phyloP scores from a whole-genome alignment of 2,797 vertebrate species.

The Glossophaga mutica region DNA sequence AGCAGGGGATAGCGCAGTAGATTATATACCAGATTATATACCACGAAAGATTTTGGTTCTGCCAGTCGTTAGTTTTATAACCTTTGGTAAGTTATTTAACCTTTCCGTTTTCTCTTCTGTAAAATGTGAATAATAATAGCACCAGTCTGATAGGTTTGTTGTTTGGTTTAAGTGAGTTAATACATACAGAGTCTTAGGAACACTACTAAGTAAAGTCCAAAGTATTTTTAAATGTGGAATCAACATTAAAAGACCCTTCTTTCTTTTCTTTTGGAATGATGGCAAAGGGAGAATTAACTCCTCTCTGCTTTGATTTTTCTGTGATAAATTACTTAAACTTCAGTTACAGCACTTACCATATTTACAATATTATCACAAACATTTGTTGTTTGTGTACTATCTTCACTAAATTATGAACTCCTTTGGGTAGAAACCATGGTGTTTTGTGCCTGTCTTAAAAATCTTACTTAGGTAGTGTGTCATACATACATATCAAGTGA shows the following conservation, averaged over 20 bases:
- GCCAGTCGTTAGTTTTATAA: not conserved
- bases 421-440: not conserved
- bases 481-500: not conserved
- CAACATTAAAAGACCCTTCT: not conserved
- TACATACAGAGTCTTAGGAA: not conserved
- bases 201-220: not conserved
- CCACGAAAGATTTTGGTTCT: not conserved
- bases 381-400: not conserved
- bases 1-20: not conserved
- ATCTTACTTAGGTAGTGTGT: not conserved
- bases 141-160: not conserved
- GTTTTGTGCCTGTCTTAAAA: not conserved
- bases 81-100: not conserved
- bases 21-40: not conserved
- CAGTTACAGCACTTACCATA: not conserved
- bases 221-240: not conserved
- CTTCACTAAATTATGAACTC: not conserved
- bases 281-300: not conserved
- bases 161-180: not conserved
- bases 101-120: not conserved
- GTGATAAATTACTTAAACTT: not conserved
- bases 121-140: not conserved
- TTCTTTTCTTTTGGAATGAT: conserved; percentile 10
- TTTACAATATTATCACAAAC: not conserved
- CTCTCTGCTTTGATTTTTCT: conserved; percentile 14